A percentile compares a stretch with the other conserved stretches of the same genome.
phyloP scores from a whole-genome alignment of 2,888 invertebrate species.

The Fragum fragum region DNA sequence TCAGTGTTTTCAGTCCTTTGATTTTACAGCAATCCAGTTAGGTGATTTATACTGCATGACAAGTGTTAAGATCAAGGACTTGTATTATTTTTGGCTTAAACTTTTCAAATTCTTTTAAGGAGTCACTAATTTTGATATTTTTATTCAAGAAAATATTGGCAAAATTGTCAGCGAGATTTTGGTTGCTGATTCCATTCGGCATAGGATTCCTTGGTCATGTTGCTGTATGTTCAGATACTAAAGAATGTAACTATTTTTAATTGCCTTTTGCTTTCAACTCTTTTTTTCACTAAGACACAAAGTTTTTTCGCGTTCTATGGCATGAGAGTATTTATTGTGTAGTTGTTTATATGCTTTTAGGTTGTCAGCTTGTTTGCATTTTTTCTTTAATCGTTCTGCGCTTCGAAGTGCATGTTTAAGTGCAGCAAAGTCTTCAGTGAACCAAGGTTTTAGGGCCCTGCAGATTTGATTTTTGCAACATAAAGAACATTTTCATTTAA shows the following conservation, averaged over 20 bases:
- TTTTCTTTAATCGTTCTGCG: conserved; percentile 31
- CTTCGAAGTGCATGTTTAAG: conserved; percentile 33
- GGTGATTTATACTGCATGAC: too few relatives aligned
- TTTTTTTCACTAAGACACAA: conserved; percentile 7
- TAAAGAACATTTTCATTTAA: conserved; percentile 36
- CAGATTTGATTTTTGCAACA: conserved; percentile 36
- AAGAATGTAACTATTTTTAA: conserved; percentile 32
- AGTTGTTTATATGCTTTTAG: conserved; percentile 31
- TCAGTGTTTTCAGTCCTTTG: too few relatives aligned
- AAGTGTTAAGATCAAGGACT: conserved; percentile 18
- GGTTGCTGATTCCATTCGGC: conserved; percentile 22
- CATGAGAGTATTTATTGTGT: conserved; percentile 15
- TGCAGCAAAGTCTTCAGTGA: conserved; percentile 34
- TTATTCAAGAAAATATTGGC: conserved; percentile 53
- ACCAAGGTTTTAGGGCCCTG: conserved; percentile 50
- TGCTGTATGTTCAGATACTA: conserved; percentile 41
- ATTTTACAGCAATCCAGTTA: too few relatives aligned
- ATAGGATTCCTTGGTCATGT: conserved; percentile 50
- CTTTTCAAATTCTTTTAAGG: conserved; percentile 30
- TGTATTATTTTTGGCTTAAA: conserved; percentile 27
- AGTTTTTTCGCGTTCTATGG: conserved; percentile 26
- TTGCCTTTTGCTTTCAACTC: conserved; percentile 26
- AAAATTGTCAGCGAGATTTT: conserved; percentile 39
- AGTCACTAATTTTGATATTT: conserved; percentile 43
- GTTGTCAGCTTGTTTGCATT: conserved; percentile 16